These are phyloP conservation scores for Procambarus virginalis DNA, from an alignment of 1,140 invertebrate species.

Conservation along the genomic window DNA sequence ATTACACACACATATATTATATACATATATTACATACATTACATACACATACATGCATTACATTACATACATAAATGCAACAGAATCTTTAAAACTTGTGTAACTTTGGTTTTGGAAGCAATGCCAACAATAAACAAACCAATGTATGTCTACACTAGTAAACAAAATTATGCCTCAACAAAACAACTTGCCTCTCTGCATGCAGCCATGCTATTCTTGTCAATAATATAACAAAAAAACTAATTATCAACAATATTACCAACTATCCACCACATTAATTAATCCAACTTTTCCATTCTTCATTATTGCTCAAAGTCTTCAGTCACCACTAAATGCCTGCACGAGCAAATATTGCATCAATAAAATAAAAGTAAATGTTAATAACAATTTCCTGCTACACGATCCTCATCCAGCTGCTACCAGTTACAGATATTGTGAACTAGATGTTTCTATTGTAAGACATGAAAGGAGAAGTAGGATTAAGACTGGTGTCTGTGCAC, in stretches of 20 bases:
- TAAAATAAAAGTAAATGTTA: too few species aligned
- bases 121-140: not conserved
- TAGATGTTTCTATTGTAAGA: not conserved
- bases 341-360: not conserved
- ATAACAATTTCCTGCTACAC: not conserved
- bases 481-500: conserved; percentile 20
- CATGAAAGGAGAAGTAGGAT: conserved; percentile 3
- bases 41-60: too few species aligned
- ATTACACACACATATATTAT: too few species aligned
- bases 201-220: not conserved
- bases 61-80: too few species aligned
- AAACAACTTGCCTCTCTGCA: not conserved
- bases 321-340: not conserved
- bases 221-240: not conserved
- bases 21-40: too few species aligned
- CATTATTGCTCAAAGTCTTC: not conserved
- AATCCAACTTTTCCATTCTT: not conserved
- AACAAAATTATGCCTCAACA: not conserved
- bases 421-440: not conserved
- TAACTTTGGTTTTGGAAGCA: not conserved
- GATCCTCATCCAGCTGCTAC: not conserved
- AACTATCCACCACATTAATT: not conserved
- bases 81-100: too few species aligned
- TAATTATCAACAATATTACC: not conserved
- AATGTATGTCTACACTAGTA: not conserved